Evolutionary conservation across 2,113 vertebrate species (phyloP), one percentile per base, ranked within the genome.

Genomic region (Cairina moschata): DNA sequence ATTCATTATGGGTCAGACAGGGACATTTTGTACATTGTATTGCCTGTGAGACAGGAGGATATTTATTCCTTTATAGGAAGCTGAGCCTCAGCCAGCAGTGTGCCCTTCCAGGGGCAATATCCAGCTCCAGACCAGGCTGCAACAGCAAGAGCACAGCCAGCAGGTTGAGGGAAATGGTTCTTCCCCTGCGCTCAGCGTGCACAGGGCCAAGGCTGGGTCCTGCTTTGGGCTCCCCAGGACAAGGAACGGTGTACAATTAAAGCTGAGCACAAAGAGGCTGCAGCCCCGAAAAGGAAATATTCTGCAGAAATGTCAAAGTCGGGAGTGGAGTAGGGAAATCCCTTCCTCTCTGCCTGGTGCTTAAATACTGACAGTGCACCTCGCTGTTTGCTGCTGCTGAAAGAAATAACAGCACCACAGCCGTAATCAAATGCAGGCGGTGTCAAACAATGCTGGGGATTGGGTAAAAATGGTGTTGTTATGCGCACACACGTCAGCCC

Each of bases 181-280:
- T 60, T 78, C 23, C 44, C 26, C 56, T 28, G 10, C 13, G 2
- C 17, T 23, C 56, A 67, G 80, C 50, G 28, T 22, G 40, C 46
- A 34, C 8, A 34, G 88, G 38, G 13, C 23, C 40, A 59, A 10
- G 25, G 12, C 23, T 67, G 40, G n/a, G 8, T 12, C 10, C 7
- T 22, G 10, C 32, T 65, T 59, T 42, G 58, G 36, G 34, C 12
- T 78, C 26, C n/a, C 48, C 62, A 65, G 62, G 28, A 63, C 52
- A 36, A 0, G 2, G 3, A 40, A 40, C 40, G 40, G 12, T 40
- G 40, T 26, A 58, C 0, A 0, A 15, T 13, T 26, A n/a, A 4
- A 72, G 36, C 18, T 0, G 0, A 81, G 21, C 18, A 71, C 52
- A 50, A 26, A 75, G 74, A 46, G 40, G n/a, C 69, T 71, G 56